Percentiles rank a stretch among this genome's conserved stretches.
Conservation (phyloP, 2,888 invertebrate species). For the Leucozona laternaria region DNA sequence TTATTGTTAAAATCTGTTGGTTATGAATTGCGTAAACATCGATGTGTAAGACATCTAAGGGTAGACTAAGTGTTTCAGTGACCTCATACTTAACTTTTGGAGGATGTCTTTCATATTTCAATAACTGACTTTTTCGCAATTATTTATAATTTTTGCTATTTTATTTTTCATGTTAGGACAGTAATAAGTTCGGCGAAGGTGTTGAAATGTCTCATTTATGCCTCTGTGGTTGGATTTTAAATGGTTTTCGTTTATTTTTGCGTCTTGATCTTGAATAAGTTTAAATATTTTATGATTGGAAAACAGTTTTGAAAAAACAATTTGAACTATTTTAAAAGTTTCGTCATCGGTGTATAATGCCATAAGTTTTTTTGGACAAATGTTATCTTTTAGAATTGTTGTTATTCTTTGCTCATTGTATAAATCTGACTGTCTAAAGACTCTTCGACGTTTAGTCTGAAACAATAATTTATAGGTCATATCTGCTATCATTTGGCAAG, state of each 20-base stretch:
- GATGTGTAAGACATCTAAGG: slow-evolving; percentile 70
- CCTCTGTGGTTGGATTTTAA: slow-evolving; percentile 71
- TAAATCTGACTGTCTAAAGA: not conserved
- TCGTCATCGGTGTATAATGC: slow-evolving; percentile 44
- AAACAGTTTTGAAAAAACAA: slow-evolving; percentile 25
- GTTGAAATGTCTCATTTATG: slow-evolving; percentile 67
- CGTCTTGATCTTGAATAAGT: slow-evolving; percentile 64
- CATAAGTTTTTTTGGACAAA: slow-evolving; percentile 32
- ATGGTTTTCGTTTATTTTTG: slow-evolving; percentile 72
- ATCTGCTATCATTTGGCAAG: not conserved
- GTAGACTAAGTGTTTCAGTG: slow-evolving; percentile 56
- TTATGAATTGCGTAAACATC: no score
- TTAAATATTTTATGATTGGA: slow-evolving; percentile 35
- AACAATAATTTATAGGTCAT: not conserved
- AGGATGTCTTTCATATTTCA: slow-evolving; percentile 71
- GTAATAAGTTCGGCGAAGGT: slow-evolving; percentile 18
- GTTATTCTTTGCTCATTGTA: slow-evolving; percentile 4
- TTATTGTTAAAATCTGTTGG: slow-evolving; percentile 63
- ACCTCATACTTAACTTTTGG: slow-evolving; percentile 63
- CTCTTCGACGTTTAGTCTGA: not conserved
- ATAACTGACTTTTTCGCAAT: slow-evolving; percentile 19
- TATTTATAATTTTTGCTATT: slow-evolving; percentile 57
- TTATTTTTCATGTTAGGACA: slow-evolving; percentile 72
- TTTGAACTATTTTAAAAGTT: slow-evolving; percentile 43
- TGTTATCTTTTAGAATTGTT: not conserved